These are phyloP conservation scores for Copidosoma floridanum DNA, from an alignment of 1,140 invertebrate species.

Conservation along the genomic window DNA sequence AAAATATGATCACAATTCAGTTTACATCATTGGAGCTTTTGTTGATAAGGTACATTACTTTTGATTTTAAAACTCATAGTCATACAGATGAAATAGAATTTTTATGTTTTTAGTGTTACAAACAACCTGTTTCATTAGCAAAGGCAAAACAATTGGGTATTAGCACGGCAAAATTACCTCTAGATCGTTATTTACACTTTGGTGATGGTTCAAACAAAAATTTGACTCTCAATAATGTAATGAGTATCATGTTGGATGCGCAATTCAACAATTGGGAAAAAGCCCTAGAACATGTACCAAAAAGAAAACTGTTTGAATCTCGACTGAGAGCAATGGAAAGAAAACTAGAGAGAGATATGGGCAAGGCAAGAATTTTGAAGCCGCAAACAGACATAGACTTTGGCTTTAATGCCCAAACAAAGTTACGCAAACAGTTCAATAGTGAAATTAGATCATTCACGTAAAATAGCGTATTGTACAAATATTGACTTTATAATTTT, in stretches of 20 bases:
- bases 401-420: not conserved
- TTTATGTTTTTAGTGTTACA: not conserved
- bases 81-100: conserved; percentile 14
- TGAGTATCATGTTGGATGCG: conserved; percentile 72
- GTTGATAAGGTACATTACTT: conserved; percentile 73
- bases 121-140: conserved; percentile 73
- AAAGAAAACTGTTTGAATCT: conserved; percentile 61
- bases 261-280: conserved; percentile 68
- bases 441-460: conserved; percentile 13
- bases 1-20: conserved; percentile 70
- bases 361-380: too few species aligned
- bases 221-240: conserved; percentile 78
- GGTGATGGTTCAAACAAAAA: conserved; percentile 71
- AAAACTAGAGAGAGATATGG: conserved; percentile 11
- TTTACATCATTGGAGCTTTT: conserved; percentile 86
- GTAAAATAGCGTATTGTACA: too few species aligned
- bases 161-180: conserved; percentile 74
- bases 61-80: not conserved
- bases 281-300: conserved; percentile 69
- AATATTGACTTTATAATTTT: too few species aligned
- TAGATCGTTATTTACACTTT: conserved; percentile 76
- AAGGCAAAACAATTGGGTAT: conserved; percentile 83
- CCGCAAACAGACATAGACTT: not conserved
- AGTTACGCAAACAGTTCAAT: not conserved
- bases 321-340: not conserved